Conservation (phyloP, 2,888 invertebrate genomes). For the Cabera pusaria region DNA sequence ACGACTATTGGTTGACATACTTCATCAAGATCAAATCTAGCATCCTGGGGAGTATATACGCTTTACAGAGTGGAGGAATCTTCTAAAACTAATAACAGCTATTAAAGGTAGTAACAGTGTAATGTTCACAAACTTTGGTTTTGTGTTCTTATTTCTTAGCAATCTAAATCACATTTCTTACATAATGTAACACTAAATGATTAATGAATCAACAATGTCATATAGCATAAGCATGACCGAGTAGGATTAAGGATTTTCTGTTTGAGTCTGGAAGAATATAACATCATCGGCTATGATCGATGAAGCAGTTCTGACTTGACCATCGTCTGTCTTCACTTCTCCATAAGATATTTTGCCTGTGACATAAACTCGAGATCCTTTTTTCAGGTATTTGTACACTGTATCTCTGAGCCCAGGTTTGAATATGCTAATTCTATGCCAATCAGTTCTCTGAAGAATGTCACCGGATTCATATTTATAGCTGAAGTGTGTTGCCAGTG, state of each 20-base stretch:
- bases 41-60: too few species aligned
- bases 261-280: slow-evolving; percentile 87
- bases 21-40: too few species aligned
- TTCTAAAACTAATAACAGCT: too few species aligned
- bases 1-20: too few species aligned
- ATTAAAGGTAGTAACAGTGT: too few species aligned
- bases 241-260: slow-evolving; percentile 38
- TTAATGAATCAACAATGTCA: slow-evolving; percentile 32
- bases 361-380: slow-evolving; percentile 93
- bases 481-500: slow-evolving; percentile 94
- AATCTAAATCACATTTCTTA: slow-evolving; percentile 8
- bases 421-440: slow-evolving; percentile 95
- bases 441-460: slow-evolving; percentile 93
- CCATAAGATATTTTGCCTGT: slow-evolving; percentile 93
- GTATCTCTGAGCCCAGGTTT: slow-evolving; percentile 91
- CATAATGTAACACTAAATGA: too few species aligned
- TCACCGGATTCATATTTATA: slow-evolving; percentile 92
- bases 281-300: slow-evolving; percentile 94
- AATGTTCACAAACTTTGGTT: too few species aligned
- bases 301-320: slow-evolving; percentile 87
- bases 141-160: slow-evolving; percentile 11
- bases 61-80: too few species aligned
- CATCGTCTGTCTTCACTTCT: slow-evolving; percentile 91
- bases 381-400: slow-evolving; percentile 90
- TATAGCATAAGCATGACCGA: slow-evolving; percentile 16